Base-by-base conservation (phyloP, 2,113 vertebrate species). In the Amazona guildingii region DNA sequence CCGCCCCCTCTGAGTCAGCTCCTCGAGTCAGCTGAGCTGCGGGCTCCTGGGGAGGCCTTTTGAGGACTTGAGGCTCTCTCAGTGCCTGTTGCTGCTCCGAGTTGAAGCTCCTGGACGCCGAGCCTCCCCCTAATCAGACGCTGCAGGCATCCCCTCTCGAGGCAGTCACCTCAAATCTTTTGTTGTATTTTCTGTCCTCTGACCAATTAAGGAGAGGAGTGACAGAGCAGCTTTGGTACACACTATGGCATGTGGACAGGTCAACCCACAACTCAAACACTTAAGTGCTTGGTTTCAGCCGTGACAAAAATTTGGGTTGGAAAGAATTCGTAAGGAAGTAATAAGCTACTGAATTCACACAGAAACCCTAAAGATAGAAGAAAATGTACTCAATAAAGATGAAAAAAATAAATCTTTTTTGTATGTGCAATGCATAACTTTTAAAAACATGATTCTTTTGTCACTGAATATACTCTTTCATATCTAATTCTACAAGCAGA, bases 261-360 rank as follows among this genome's bases (percentile, higher is more conserved):
- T 59, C 57, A 35, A 23, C 13, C 20, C 93, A 97, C 95, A 57
- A 89, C 87, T 33, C 55, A n/a, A n/a, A 21, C 55, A 57, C 31
- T 79, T 79, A 46, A n/a, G 31, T 37, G 8, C 44, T 96, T 52
- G 24, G 27, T 91, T 97, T 91, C 51, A 93, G 54, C 29, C 90
- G 16, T 86, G 73, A 95, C 49, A 96, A 61, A 49, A 20, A 82
- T 91, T 97, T 96, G 75, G n/a, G 19, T 37, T 91, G 64, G 28
- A 94, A 96, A 95, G 82, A 91, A 88, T 82, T 25, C 29, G 87
- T 54, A 75, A 95, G 82, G 51, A 95, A 95, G 33, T 78, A 94
- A 92, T 86, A 97, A 96, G 46, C 11, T 90, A 18, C 49, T 63
- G 39, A 95, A 92, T 83, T 96, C 76, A 90, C 63, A 88, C 10